phyloP scores from a whole-genome alignment of 2,113 vertebrate species.

The Trinectes maculatus region DNA sequence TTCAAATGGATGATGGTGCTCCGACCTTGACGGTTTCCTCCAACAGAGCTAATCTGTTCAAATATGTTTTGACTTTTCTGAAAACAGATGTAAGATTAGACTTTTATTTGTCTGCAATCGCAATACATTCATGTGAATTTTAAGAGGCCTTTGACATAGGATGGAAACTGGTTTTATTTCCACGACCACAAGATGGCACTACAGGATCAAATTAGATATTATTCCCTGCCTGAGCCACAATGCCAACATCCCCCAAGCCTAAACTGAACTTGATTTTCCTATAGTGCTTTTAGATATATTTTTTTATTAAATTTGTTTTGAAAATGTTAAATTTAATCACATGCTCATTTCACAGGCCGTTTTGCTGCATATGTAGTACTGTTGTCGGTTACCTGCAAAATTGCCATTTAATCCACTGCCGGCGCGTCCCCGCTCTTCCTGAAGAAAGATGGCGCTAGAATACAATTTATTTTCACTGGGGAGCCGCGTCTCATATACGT shows the following conservation, averaged over 20 bases:
- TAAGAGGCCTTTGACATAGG: not conserved
- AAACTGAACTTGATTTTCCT: not conserved
- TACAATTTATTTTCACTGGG: constrained; percentile 36
- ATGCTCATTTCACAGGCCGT: too few relatives aligned
- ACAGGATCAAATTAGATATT: constrained; percentile 64
- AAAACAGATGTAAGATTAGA: too few relatives aligned
- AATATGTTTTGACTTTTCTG: too few relatives aligned
- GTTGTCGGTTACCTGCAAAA: constrained; percentile 32
- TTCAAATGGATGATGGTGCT: too few relatives aligned
- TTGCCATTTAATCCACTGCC: constrained; percentile 17
- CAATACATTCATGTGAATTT: too few relatives aligned
- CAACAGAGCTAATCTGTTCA: too few relatives aligned
- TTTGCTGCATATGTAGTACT: constrained; percentile 30
- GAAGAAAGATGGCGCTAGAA: constrained; percentile 70
- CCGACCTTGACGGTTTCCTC: too few relatives aligned
- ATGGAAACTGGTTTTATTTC: not conserved
- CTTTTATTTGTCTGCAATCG: too few relatives aligned
- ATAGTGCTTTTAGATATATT: not conserved
- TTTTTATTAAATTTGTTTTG: not conserved
- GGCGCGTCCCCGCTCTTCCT: not conserved
- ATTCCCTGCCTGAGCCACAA: too few relatives aligned
- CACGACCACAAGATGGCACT: constrained; percentile 63
- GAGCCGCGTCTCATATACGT: not conserved
- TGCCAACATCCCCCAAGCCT: too few relatives aligned
- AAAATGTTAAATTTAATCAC: not conserved